Evolutionary conservation across 2,888 invertebrate species (phyloP), one percentile per base, ranked within the genome.

Genomic region (Melanostoma mellinum): DNA sequence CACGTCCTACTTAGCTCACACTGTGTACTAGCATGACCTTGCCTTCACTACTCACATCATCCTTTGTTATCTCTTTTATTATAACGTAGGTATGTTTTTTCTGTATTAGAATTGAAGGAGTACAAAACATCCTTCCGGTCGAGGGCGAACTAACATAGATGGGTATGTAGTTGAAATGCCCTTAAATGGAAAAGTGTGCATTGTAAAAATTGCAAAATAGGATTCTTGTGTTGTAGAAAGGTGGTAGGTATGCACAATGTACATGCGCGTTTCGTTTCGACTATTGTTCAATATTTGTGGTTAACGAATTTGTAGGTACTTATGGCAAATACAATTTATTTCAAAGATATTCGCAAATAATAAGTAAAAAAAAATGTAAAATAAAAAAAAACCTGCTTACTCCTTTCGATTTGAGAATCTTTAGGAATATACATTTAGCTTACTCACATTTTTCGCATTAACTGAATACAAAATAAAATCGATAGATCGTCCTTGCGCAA

Each of bases 401-500:
- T 20, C 20, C 20, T 20, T 20, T 20, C 0, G 1, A 20, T 20
- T 20, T 20, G 20, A 20, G 20, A 20, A 20, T 20, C 20, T 20
- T n/a, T n/a, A 1, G 20, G 20, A 20, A 20, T 20, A 20, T 20
- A 20, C 20, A 20, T 1, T 20, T 20, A 20, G 20, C 20, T 20
- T 20, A 20, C 20, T 20, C 20, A 20, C 20, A 20, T 20, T 20
- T 20, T 20, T 38, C 8, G 20, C 32, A 56, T 58, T n/a, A 75
- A 42, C 33, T 50, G 60, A n/a, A 60, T 10, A 53, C 6, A 42
- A 50, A 76, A 55, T 38, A 56, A 63, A 76, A 78, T 78, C 77
- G 65, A 78, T 78, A 72, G 52, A 58, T 58, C 46, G 71, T 78
- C 71, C 77, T 72, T 78, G 77, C 77, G 77, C 77, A 77, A 77